These are phyloP conservation scores for Neocrepidodera transversa DNA, from an alignment of 2,888 invertebrate genomes.

Conservation along the genomic window DNA sequence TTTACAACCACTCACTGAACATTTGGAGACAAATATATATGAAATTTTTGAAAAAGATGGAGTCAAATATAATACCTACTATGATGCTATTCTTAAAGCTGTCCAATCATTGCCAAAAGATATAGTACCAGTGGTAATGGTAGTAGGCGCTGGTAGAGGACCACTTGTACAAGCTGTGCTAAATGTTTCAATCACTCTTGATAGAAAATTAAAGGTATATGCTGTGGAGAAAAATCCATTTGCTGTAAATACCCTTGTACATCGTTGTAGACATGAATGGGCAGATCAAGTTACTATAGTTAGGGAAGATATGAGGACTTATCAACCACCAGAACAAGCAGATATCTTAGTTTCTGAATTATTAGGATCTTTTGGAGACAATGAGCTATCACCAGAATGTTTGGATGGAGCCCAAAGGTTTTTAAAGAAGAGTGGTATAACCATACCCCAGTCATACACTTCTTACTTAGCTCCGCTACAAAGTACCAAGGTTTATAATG, in stretches of 20 bases:
- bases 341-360: conserved; percentile 94
- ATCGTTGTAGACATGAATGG: conserved; percentile 81
- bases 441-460: conserved; percentile 88
- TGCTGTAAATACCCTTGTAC: conserved; percentile 85
- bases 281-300: conserved; percentile 78
- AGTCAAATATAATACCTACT: conserved; percentile 89
- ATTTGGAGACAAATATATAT: conserved; percentile 94
- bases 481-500: conserved; percentile 85
- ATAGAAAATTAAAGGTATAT: conserved; percentile 76
- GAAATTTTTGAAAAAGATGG: conserved; percentile 98
- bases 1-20: conserved; percentile 93
- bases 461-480: conserved; percentile 94
- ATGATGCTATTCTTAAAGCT: conserved; percentile 82
- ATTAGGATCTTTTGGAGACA: conserved; percentile 92
- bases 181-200: conserved; percentile 74
- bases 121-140: conserved; percentile 65
- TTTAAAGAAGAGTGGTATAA: conserved; percentile 86
- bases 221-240: conserved; percentile 99
- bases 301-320: conserved; percentile 86
- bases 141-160: conserved; percentile 75
- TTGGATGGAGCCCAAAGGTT: conserved; percentile 92
- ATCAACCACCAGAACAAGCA: conserved; percentile 82
- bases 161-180: conserved; percentile 91
- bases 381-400: conserved; percentile 98
- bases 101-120: conserved; percentile 66